A percentile compares a stretch with the other conserved stretches of the same genome.
Conservation (phyloP, 2,113 vertebrate genomes). For the Gambusia affinis region DNA sequence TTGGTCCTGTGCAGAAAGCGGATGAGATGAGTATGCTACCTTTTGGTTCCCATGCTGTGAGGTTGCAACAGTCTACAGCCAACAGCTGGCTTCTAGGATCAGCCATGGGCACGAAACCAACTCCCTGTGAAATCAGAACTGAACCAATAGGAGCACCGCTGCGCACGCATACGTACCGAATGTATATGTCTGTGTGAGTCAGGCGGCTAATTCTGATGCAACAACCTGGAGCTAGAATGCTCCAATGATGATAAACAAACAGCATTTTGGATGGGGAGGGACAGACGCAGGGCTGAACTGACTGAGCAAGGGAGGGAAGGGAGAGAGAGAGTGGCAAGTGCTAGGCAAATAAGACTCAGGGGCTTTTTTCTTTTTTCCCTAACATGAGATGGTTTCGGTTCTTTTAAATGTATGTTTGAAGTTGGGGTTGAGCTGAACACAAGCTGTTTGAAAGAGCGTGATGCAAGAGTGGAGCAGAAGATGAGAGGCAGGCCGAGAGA, state of each 20-base stretch:
- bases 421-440: constrained; percentile 70
- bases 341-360: constrained; percentile 75
- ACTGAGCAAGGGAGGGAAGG: constrained; percentile 38
- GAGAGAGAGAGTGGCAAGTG: constrained; percentile 47
- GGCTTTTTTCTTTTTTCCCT: constrained; percentile 47
- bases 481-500: constrained; percentile 61
- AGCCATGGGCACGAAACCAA: constrained; percentile 57
- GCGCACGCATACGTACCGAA: not conserved
- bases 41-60: constrained; percentile 55
- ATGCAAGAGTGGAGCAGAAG: constrained; percentile 71
- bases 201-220: constrained; percentile 69
- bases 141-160: constrained; percentile 19
- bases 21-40: constrained; percentile 35
- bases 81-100: constrained; percentile 65
- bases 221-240: constrained; percentile 75
- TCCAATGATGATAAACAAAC: constrained; percentile 79
- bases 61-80: constrained; percentile 47
- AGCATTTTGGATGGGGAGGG: constrained; percentile 71
- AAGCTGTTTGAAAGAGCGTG: constrained; percentile 76
- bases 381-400: constrained; percentile 76
- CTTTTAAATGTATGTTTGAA: constrained; percentile 78
- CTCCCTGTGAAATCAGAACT: constrained; percentile 65
- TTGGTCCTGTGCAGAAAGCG: constrained; percentile 42
- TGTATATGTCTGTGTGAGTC: constrained; percentile 26
- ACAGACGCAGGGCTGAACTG: constrained; percentile 46